phyloP scores from a whole-genome alignment of 1,140 invertebrate genomes.

The Diorhabda elongata region DNA sequence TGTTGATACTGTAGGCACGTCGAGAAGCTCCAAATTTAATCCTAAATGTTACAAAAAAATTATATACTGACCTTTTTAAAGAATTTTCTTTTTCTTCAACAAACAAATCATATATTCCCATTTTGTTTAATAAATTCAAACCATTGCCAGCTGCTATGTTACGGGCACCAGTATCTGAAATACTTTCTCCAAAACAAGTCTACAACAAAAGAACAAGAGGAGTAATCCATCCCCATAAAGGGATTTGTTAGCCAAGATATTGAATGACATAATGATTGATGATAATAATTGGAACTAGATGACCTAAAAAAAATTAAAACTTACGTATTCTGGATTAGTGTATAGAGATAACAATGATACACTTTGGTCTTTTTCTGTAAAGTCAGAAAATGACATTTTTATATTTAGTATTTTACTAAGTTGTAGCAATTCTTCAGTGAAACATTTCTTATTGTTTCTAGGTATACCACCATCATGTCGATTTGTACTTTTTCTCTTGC shows the following conservation, averaged over 20 bases:
- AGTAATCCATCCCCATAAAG: too few relatives aligned
- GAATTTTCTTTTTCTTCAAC: conserved; percentile 12
- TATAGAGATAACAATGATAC: conserved; percentile 29
- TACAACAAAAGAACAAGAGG: conserved; percentile 12
- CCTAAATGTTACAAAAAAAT: conserved; percentile 1
- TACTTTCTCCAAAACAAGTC: conserved; percentile 35
- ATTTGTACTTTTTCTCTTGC: too few relatives aligned
- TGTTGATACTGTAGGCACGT: too few relatives aligned
- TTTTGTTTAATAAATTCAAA: conserved; percentile 30
- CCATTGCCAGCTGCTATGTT: conserved; percentile 30
- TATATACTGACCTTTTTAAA: conserved; percentile 47
- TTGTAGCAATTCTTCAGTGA: conserved; percentile 27
- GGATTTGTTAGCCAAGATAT: too few relatives aligned
- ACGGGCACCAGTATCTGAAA: conserved; percentile 24
- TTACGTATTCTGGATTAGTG: conserved; percentile 29
- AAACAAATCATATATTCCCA: conserved; percentile 30
- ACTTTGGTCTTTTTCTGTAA: conserved; percentile 23
- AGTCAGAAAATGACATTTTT: conserved; percentile 28
- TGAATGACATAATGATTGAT: too few relatives aligned
- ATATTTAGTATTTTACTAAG: conserved; percentile 29
- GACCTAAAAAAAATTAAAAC: conserved; percentile 1
- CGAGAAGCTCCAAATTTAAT: too few relatives aligned
- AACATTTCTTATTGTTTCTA: conserved; percentile 18
- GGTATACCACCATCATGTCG: too few relatives aligned
- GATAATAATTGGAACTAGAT: neutral